phyloP scores from a whole-genome alignment of 2,888 invertebrate genomes.

The Lycaena phlaeas region DNA sequence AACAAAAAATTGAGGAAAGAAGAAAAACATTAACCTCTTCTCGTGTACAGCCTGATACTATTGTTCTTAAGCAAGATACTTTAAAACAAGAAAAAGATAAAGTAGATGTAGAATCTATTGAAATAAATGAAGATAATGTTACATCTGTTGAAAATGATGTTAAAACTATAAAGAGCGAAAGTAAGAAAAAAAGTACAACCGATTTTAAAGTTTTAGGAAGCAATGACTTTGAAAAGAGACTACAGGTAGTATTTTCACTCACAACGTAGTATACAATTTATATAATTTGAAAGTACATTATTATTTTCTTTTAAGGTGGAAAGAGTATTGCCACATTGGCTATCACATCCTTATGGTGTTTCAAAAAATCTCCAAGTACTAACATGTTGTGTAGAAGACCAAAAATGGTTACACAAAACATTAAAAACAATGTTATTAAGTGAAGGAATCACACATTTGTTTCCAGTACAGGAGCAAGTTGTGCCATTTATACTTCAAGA shows the following conservation, averaged over 20 bases:
- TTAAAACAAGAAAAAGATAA: constrained; percentile 10
- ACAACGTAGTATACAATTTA: too few species aligned
- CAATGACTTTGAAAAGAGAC: constrained; percentile 71
- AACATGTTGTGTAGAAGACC: constrained; percentile 64
- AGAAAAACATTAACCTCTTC: constrained; percentile 36
- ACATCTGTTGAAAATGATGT: background rate
- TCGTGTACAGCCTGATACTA: constrained; percentile 14
- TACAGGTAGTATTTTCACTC: constrained; percentile 48
- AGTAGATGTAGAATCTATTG: background rate
- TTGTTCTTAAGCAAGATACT: constrained; percentile 14
- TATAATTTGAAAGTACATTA: too few species aligned
- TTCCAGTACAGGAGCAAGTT: constrained; percentile 88
- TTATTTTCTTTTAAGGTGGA: constrained; percentile 76
- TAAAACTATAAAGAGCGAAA: constrained; percentile 1
- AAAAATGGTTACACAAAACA: constrained; percentile 75
- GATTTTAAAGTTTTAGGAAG: constrained; percentile 80
- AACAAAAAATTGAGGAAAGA: constrained; percentile 74
- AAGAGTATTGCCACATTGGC: constrained; percentile 89
- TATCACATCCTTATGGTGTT: constrained; percentile 84
- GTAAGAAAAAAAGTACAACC: constrained; percentile 21
- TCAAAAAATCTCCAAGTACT: constrained; percentile 78
- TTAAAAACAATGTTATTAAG: constrained; percentile 76
- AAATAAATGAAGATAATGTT: constrained; percentile 3
- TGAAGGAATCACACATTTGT: constrained; percentile 83
- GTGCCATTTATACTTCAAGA: constrained; percentile 83